Percentiles rank a stretch among this genome's conserved stretches.
Evolutionary conservation across 2,888 invertebrate species (phyloP).

Genomic region (Cylindroiulus punctatus): DNA sequence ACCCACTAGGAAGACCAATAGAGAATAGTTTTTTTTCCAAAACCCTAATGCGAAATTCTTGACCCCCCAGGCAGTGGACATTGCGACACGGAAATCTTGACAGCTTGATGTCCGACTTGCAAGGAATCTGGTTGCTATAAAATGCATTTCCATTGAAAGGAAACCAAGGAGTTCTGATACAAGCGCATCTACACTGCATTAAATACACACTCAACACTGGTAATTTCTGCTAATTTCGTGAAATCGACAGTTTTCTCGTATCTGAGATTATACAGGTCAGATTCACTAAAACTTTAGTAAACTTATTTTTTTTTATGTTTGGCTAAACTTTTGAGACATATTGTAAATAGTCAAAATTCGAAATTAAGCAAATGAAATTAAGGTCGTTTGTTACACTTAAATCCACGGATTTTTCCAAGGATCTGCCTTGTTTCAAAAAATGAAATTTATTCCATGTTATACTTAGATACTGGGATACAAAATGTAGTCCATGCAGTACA

Average conservation of each 20-base stretch:
- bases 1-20: not conserved
- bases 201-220: not conserved
- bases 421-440: too few species aligned
- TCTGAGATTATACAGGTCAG: not conserved
- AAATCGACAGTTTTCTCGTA: not conserved
- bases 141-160: not conserved
- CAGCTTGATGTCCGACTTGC: not conserved
- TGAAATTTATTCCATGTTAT: too few species aligned
- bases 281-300: not conserved
- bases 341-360: too few species aligned
- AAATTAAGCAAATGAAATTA: too few species aligned
- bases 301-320: too few species aligned
- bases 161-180: too few species aligned
- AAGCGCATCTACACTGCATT: too few species aligned
- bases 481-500: not conserved
- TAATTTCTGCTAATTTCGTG: not conserved
- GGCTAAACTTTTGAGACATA: too few species aligned
- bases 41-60: not conserved
- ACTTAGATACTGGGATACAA: too few species aligned
- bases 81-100: not conserved
- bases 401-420: too few species aligned
- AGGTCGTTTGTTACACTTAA: too few species aligned
- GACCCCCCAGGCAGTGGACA: slow-evolving; percentile 18
- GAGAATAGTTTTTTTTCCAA: not conserved
- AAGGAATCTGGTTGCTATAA: not conserved